Percentiles rank a stretch among this genome's conserved stretches.
Evolutionary conservation across 2,797 vertebrate species (phyloP).

Genomic region (Rousettus madagascariensis): DNA sequence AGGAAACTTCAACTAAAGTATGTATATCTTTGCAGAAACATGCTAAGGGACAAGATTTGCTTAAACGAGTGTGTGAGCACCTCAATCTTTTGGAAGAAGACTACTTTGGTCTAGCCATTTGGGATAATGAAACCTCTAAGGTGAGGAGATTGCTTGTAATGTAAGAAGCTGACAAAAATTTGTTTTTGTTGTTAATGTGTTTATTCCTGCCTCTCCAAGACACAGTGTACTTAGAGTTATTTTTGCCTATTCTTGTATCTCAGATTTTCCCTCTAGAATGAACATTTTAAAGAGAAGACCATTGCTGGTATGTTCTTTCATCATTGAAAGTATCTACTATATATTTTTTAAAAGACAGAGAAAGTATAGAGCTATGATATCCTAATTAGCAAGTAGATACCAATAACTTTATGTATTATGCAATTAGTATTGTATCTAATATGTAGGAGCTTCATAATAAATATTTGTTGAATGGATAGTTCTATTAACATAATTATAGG

Average conservation of each 20-base stretch:
- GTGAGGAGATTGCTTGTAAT: slow-evolving; percentile 81
- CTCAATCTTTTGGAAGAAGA: slow-evolving; percentile 98
- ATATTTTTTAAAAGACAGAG: background rate
- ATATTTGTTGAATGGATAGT: background rate
- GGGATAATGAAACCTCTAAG: slow-evolving; percentile 91
- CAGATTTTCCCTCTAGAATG: slow-evolving; percentile 44
- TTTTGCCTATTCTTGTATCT: slow-evolving; percentile 15
- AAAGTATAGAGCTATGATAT: background rate
- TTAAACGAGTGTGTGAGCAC: slow-evolving; percentile 95
- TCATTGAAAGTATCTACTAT: background rate
- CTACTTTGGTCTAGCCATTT: slow-evolving; percentile 94
- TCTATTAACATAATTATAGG: background rate
- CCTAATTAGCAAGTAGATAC: background rate
- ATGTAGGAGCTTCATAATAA: background rate
- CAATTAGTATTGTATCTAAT: background rate
- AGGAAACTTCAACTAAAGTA: slow-evolving; percentile 36
- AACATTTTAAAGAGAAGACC: background rate
- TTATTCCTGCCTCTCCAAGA: background rate
- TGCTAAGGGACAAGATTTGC: slow-evolving; percentile 95
- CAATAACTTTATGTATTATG: background rate
- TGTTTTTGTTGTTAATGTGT: slow-evolving; percentile 1
- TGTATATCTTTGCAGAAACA: slow-evolving; percentile 90
- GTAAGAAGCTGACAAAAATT: background rate
- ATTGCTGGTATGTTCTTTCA: slow-evolving; percentile 7
- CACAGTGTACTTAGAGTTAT: background rate